Evolutionary conservation across 2,888 invertebrate species (phyloP).

Genomic region (Mayetiola destructor): DNA sequence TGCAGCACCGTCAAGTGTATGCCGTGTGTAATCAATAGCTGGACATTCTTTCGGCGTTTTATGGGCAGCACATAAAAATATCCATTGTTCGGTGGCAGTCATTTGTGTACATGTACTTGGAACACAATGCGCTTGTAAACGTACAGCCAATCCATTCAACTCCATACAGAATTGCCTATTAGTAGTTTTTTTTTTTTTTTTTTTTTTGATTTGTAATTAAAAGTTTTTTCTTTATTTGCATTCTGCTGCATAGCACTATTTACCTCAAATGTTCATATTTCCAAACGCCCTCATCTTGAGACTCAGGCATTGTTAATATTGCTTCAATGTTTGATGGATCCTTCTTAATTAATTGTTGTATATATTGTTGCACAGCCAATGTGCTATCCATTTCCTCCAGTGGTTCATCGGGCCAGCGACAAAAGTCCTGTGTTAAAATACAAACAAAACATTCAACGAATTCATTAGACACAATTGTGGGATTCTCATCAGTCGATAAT

Average conservation of each 20-base stretch:
- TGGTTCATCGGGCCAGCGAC: conserved; percentile 93
- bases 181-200: conserved; percentile 17
- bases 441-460: too few relatives aligned
- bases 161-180: conserved; percentile 97
- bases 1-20: conserved; percentile 96
- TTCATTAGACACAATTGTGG: too few relatives aligned
- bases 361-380: conserved; percentile 94
- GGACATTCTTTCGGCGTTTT: conserved; percentile 99
- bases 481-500: too few relatives aligned
- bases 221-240: background rate
- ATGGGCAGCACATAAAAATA: conserved; percentile 98
- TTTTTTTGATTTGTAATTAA: too few relatives aligned
- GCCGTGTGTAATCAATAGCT: conserved; percentile 97
- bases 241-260: background rate
- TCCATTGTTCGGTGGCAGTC: conserved; percentile 99
- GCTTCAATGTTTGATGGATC: conserved; percentile 88
- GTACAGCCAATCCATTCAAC: conserved; percentile 93
- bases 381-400: conserved; percentile 99
- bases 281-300: conserved; percentile 98
- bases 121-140: conserved; percentile 89
- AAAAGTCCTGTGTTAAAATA: conserved; percentile 60
- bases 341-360: conserved; percentile 89
- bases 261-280: conserved; percentile 96
- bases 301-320: conserved; percentile 90
- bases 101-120: conserved; percentile 97